Conservation (phyloP, 1,140 invertebrate species). For the Liolophura sinensis region DNA sequence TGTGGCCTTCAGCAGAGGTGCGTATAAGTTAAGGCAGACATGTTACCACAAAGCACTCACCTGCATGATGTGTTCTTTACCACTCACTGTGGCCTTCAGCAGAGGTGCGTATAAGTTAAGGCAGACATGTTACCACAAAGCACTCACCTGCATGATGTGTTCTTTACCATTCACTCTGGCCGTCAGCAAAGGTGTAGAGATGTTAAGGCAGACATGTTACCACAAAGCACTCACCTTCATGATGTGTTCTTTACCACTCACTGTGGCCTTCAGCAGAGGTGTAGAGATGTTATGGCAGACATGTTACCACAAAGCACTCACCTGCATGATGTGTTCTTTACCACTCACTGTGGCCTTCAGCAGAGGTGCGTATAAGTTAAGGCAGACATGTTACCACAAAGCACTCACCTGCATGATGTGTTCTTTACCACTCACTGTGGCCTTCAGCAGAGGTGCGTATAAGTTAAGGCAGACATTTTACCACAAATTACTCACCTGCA, state of each 20-base stretch:
- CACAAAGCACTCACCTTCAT: conserved; percentile 49
- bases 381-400: neutral
- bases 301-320: conserved; percentile 9
- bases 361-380: conserved; percentile 62
- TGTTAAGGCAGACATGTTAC: neutral
- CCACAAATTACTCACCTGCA: conserved; percentile 47
- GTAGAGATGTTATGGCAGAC: conserved; percentile 58
- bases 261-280: conserved; percentile 60
- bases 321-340: conserved; percentile 58
- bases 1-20: too few relatives aligned
- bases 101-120: too few relatives aligned
- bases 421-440: conserved; percentile 58
- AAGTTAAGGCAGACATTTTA: conserved; percentile 56
- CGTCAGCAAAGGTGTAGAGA: too few relatives aligned
- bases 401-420: conserved; percentile 57
- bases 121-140: too few relatives aligned
- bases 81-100: too few relatives aligned
- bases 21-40: too few relatives aligned
- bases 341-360: conserved; percentile 62
- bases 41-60: too few relatives aligned
- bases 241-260: conserved; percentile 60
- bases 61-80: too few relatives aligned
- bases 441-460: conserved; percentile 61
- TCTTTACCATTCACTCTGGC: too few relatives aligned
- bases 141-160: too few relatives aligned